These are phyloP conservation scores for Orius insidiosus DNA, from an alignment of 1,140 invertebrate genomes.

Conservation along the genomic window DNA sequence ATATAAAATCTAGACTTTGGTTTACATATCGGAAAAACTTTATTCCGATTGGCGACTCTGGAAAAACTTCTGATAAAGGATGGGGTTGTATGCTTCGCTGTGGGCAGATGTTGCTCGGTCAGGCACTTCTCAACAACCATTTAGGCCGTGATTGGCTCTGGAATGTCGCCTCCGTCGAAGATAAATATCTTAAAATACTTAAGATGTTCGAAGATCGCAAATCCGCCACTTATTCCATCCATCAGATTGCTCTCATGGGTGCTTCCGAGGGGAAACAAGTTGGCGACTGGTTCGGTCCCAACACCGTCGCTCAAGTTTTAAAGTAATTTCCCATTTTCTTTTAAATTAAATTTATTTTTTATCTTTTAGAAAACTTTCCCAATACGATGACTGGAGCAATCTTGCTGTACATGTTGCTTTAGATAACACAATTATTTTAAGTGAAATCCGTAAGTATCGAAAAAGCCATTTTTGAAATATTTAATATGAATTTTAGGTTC, in stretches of 20 bases:
- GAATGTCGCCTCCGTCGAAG: slow-evolving; percentile 52
- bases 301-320: slow-evolving; percentile 92
- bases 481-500: not conserved
- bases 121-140: slow-evolving; percentile 66
- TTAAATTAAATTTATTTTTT: too few species aligned
- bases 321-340: slow-evolving; percentile 44
- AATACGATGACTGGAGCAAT: slow-evolving; percentile 85
- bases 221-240: slow-evolving; percentile 82
- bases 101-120: slow-evolving; percentile 95
- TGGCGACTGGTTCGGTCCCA: slow-evolving; percentile 98
- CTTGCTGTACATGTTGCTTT: slow-evolving; percentile 85
- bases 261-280: slow-evolving; percentile 86
- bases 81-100: slow-evolving; percentile 99
- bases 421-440: slow-evolving; percentile 82
- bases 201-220: slow-evolving; percentile 81
- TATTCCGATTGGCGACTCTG: slow-evolving; percentile 65
- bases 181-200: slow-evolving; percentile 72
- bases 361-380: slow-evolving; percentile 64
- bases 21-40: slow-evolving; percentile 90
- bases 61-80: slow-evolving; percentile 78
- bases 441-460: slow-evolving; percentile 71
- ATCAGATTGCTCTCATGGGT: slow-evolving; percentile 94
- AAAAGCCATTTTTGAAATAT: not conserved
- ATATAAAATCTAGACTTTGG: slow-evolving; percentile 77
- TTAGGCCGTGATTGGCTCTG: slow-evolving; percentile 70